These are phyloP conservation scores for Apodemia hepburni DNA, from an alignment of 2,888 invertebrate genomes.

Conservation along the genomic window DNA sequence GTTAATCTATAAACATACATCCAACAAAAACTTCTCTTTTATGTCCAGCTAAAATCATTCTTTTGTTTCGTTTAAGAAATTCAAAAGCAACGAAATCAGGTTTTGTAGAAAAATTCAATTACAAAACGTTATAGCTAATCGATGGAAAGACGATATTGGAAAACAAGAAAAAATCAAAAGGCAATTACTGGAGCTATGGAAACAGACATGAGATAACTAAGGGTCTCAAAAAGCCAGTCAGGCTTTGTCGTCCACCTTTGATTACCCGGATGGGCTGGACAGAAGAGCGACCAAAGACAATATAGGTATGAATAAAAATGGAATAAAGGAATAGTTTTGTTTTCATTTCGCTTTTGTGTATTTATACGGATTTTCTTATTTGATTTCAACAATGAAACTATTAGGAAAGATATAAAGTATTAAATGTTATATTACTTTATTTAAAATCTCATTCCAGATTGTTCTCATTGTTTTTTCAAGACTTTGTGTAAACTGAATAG, in stretches of 20 bases:
- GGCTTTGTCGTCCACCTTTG: constrained; percentile 73
- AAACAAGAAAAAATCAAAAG: constrained; percentile 57
- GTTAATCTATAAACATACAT: background rate
- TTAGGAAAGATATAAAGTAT: constrained; percentile 23
- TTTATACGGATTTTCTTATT: constrained; percentile 33
- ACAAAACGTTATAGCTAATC: constrained; percentile 24
- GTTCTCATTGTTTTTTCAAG: background rate
- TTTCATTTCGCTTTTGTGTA: constrained; percentile 36
- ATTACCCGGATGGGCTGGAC: constrained; percentile 56
- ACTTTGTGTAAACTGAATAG: too few relatives aligned
- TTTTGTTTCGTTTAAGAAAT: background rate
- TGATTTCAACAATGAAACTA: constrained; percentile 28
- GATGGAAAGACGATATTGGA: constrained; percentile 24
- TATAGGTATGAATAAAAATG: constrained; percentile 39
- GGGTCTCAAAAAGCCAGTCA: constrained; percentile 61
- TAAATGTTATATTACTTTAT: constrained; percentile 13
- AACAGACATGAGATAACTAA: constrained; percentile 47
- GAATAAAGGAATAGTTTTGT: constrained; percentile 43
- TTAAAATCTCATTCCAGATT: background rate
- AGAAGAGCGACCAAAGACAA: constrained; percentile 40
- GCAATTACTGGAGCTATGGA: constrained; percentile 65
- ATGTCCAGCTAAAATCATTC: background rate
- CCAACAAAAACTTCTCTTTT: background rate
- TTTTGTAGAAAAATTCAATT: constrained; percentile 16
- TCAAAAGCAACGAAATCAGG: background rate